Conservation (phyloP, 1,140 invertebrate genomes). For the Drosophila funebris region DNA sequence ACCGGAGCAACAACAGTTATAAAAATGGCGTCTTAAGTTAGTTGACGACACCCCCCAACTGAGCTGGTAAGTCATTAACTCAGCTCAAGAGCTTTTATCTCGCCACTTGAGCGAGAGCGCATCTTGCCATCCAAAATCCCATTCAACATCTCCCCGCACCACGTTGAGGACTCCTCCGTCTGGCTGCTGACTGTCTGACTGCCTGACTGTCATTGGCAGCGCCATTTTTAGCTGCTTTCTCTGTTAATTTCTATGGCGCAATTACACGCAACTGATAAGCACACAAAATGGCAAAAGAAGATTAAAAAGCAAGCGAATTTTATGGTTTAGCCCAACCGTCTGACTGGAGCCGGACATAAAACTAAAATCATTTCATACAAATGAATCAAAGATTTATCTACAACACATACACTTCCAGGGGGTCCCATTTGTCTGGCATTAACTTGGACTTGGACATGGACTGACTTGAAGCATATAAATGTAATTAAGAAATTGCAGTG, state of each 20-base stretch:
- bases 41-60: constrained; percentile 48
- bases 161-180: not conserved
- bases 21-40: constrained; percentile 79
- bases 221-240: constrained; percentile 59
- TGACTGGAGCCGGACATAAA: constrained; percentile 66
- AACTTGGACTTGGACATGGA: not conserved
- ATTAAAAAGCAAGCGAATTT: constrained; percentile 66
- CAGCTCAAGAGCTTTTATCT: constrained; percentile 78
- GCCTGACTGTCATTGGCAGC: constrained; percentile 52
- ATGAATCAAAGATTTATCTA: constrained; percentile 34
- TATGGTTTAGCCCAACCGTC: constrained; percentile 49
- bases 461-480: too few species aligned
- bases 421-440: not conserved
- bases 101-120: constrained; percentile 74
- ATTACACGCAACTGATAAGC: constrained; percentile 79
- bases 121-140: constrained; percentile 38
- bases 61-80: constrained; percentile 74
- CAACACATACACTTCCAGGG: not conserved
- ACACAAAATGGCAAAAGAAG: constrained; percentile 41
- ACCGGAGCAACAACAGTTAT: constrained; percentile 18
- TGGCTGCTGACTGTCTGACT: not conserved
- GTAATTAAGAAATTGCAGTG: too few species aligned
- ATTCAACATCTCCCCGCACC: not conserved
- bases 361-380: constrained; percentile 39
- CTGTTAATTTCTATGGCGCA: constrained; percentile 74